A percentile compares a stretch with the other conserved stretches of the same genome.
Evolutionary conservation across 2,797 vertebrate species (phyloP).

Genomic region (Ceryle rudis): DNA sequence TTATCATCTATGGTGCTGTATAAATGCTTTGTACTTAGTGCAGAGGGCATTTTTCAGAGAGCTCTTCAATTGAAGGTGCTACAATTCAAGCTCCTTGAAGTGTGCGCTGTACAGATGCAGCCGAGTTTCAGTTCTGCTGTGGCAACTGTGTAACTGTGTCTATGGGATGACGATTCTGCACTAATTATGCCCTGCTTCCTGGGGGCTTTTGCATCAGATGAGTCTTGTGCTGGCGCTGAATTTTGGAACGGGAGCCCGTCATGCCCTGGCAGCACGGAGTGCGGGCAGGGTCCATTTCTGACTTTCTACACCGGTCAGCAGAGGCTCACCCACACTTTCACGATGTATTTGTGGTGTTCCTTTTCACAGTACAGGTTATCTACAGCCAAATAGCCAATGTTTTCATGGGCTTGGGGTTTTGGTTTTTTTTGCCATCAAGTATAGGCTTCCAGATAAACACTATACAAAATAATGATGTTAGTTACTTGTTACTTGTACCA

Average conservation of each 20-base stretch:
- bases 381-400: background rate
- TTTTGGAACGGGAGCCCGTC: background rate
- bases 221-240: background rate
- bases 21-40: background rate
- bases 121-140: background rate
- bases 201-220: background rate
- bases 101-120: background rate
- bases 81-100: background rate
- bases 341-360: background rate
- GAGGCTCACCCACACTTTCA: background rate
- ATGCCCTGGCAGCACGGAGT: background rate
- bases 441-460: background rate
- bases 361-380: background rate
- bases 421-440: background rate
- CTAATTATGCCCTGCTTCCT: background rate
- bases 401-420: background rate
- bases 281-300: background rate
- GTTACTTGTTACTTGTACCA: background rate
- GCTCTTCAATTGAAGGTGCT: accelerated
- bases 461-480: background rate
- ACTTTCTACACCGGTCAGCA: background rate
- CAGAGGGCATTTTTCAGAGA: background rate
- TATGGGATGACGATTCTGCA: background rate
- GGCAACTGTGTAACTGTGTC: background rate
- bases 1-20: background rate